These are phyloP conservation scores for Ommatoiulus sabulosus DNA, from an alignment of 2,888 invertebrate species.

Conservation along the genomic window DNA sequence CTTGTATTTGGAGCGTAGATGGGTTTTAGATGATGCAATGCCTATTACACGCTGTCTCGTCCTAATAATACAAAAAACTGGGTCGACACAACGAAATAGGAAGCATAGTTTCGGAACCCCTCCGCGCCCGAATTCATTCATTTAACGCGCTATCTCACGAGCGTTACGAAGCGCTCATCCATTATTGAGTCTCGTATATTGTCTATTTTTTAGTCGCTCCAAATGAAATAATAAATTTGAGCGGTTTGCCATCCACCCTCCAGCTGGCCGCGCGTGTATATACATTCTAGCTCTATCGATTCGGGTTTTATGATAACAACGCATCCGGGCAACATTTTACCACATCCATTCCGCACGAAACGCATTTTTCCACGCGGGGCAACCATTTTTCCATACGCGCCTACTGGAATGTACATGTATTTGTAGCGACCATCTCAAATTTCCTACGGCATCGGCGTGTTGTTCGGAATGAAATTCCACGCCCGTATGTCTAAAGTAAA, in stretches of 20 bases:
- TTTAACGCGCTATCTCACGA: not conserved
- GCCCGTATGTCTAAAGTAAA: not conserved
- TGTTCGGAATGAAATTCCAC: not conserved
- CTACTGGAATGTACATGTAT: not conserved
- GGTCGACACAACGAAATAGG: not conserved
- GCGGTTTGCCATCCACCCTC: not conserved
- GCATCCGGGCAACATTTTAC: conserved; percentile 9
- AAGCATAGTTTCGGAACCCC: not conserved
- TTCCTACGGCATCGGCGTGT: not conserved
- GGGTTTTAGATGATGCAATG: not conserved
- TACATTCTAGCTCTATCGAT: conserved; percentile 14
- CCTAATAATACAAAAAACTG: conserved; percentile 21
- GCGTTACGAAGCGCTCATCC: not conserved
- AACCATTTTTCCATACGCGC: not conserved
- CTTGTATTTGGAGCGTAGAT: not conserved
- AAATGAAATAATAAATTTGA: conserved; percentile 23
- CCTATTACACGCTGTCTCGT: not conserved
- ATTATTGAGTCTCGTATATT: not conserved
- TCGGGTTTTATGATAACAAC: not conserved
- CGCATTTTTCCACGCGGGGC: not conserved
- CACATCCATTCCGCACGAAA: not conserved
- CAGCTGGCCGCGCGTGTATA: not conserved
- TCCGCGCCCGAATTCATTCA: not conserved
- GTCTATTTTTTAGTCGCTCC: conserved; percentile 2
- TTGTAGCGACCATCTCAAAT: not conserved